Evolutionary conservation across 2,888 invertebrate species (phyloP).

Genomic region (Melipona bicolor): DNA sequence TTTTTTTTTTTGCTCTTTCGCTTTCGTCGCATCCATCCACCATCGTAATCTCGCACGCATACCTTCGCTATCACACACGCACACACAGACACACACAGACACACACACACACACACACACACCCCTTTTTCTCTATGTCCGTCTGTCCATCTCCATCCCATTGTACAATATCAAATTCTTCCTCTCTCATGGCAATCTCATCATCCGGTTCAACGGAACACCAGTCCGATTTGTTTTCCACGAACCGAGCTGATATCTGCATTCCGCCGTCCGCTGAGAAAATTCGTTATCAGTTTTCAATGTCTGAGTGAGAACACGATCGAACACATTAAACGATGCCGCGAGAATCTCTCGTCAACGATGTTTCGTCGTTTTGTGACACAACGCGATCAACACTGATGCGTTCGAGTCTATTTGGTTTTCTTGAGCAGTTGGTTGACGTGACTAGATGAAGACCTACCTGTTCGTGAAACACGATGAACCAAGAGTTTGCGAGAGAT

Average conservation of each 20-base stretch:
- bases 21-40: background rate
- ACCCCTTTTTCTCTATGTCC: constrained; percentile 67
- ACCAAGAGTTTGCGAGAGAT: background rate
- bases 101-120: constrained; percentile 31
- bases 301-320: background rate
- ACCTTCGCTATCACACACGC: background rate
- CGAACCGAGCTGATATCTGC: constrained; percentile 1
- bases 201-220: constrained; percentile 4
- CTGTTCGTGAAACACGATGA: background rate
- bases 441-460: background rate
- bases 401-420: background rate
- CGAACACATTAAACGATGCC: no score
- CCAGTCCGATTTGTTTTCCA: constrained; percentile 8
- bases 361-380: background rate
- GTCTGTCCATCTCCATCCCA: constrained; percentile 75
- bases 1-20: background rate
- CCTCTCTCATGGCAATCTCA: background rate
- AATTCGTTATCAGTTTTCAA: background rate
- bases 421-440: background rate
- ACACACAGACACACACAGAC: constrained; percentile 1
- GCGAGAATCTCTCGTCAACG: background rate
- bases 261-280: background rate
- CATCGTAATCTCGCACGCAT: constrained; percentile 31
- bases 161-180: constrained; percentile 41
- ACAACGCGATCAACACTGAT: background rate